Percentiles rank a stretch among this genome's conserved stretches.
Evolutionary conservation across 2,113 vertebrate species (phyloP).

Genomic region (Mormyrus iriodes): DNA sequence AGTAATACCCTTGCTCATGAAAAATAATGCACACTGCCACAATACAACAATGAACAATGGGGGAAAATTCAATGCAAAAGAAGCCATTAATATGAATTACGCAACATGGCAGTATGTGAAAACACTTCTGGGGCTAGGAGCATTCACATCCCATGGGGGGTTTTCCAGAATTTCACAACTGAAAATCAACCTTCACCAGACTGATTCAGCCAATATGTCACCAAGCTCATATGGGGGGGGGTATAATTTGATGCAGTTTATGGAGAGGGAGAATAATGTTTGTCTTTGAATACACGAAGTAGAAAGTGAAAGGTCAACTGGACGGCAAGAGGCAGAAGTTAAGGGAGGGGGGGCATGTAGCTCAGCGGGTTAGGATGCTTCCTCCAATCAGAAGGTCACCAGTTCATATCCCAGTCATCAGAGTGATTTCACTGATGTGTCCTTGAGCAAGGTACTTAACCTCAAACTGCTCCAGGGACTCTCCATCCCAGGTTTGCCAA

Average conservation of each 20-base stretch:
- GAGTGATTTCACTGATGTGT: not conserved
- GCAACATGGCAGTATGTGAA: not conserved
- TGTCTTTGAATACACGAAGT: not conserved
- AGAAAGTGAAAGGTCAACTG: not conserved
- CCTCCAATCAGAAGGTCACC: not conserved
- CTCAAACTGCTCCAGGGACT: not conserved
- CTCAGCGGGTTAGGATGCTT: not conserved
- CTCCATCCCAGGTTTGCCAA: not conserved
- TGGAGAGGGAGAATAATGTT: not conserved
- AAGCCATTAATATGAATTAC: not conserved
- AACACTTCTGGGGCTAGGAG: not conserved
- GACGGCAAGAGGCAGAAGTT: too few species aligned
- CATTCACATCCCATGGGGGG: not conserved
- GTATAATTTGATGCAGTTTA: not conserved
- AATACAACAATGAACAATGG: not conserved
- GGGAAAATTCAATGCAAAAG: not conserved
- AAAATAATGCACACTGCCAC: not conserved
- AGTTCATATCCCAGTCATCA: not conserved
- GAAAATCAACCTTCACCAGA: conserved; percentile 13
- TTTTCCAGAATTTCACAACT: not conserved
- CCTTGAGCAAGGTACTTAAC: not conserved
- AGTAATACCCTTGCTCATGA: not conserved
- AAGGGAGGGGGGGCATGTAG: not conserved
- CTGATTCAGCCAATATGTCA: conserved; percentile 27
- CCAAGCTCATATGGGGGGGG: conserved; percentile 5